These are phyloP conservation scores for Cerastis rubricosa DNA, from an alignment of 2,888 invertebrate genomes.

Conservation along the genomic window DNA sequence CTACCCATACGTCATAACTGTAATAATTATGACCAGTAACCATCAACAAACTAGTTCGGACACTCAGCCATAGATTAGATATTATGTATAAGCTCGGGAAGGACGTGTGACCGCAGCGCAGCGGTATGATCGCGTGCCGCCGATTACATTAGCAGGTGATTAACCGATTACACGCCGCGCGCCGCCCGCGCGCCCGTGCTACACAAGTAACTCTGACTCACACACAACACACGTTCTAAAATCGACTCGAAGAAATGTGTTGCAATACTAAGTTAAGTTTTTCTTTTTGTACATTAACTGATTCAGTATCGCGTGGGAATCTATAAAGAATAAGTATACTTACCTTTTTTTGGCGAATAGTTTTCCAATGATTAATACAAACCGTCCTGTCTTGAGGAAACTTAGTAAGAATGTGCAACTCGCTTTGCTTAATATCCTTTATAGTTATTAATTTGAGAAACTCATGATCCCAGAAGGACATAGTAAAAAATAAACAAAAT, in stretches of 20 bases:
- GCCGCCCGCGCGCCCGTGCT: neutral
- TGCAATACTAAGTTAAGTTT: constrained; percentile 43
- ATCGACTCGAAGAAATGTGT: constrained; percentile 28
- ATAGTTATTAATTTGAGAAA: neutral
- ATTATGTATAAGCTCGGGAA: neutral
- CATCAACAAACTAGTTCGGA: constrained; percentile 22
- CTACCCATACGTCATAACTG: constrained; percentile 25
- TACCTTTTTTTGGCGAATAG: constrained; percentile 25
- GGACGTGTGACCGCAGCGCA: constrained; percentile 12
- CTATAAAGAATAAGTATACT: constrained; percentile 9
- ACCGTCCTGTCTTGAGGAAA: constrained; percentile 14
- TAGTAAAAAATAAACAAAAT: neutral
- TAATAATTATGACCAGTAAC: neutral
- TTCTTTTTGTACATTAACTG: constrained; percentile 32
- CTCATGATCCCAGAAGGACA: neutral
- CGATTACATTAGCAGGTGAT: neutral
- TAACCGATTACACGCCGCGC: neutral
- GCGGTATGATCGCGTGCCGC: constrained; percentile 37
- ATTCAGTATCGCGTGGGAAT: constrained; percentile 37
- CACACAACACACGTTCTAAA: neutral
- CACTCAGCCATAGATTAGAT: constrained; percentile 3
- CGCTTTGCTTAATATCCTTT: neutral
- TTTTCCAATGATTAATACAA: constrained; percentile 25
- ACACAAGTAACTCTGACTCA: constrained; percentile 57
- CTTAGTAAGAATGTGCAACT: constrained; percentile 8